Evolutionary conservation across 2,888 invertebrate genomes (phyloP).

Genomic region (Tipula lateralis): DNA sequence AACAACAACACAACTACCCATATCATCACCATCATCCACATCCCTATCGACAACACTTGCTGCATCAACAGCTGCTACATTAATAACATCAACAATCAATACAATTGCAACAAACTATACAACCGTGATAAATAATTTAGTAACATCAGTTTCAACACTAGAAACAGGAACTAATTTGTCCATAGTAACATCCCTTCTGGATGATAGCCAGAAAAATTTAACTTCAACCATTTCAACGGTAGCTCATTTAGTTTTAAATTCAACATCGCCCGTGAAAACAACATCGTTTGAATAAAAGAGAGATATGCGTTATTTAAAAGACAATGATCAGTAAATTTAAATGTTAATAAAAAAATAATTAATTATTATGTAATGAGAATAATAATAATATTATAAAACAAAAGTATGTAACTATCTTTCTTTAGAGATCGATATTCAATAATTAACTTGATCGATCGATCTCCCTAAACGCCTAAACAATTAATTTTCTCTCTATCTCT

Average conservation of each 20-base stretch:
- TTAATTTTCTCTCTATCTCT: neutral
- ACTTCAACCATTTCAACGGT: neutral
- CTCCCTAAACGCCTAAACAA: neutral
- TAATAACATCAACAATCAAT: slow-evolving; percentile 20
- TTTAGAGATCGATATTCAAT: neutral
- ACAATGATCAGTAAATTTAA: neutral
- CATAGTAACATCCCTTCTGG: neutral
- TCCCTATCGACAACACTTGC: slow-evolving; percentile 37
- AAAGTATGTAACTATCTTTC: neutral
- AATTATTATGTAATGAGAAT: neutral
- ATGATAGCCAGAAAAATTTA: neutral
- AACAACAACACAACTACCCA: slow-evolving; percentile 41
- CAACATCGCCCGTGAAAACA: neutral
- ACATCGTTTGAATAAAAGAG: neutral
- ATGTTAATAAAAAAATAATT: neutral
- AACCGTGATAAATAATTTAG: neutral
- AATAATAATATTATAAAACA: neutral
- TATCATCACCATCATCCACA: slow-evolving; percentile 43
- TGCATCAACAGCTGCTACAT: neutral
- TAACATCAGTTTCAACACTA: neutral
- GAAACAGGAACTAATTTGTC: neutral
- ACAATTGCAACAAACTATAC: neutral
- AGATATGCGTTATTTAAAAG: too few species aligned
- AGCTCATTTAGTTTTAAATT: neutral
- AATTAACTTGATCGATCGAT: neutral